A percentile compares a stretch with the other conserved stretches of the same genome.
Conservation (phyloP, 1,140 invertebrate species). For the Yoshiicerus persimilis region DNA sequence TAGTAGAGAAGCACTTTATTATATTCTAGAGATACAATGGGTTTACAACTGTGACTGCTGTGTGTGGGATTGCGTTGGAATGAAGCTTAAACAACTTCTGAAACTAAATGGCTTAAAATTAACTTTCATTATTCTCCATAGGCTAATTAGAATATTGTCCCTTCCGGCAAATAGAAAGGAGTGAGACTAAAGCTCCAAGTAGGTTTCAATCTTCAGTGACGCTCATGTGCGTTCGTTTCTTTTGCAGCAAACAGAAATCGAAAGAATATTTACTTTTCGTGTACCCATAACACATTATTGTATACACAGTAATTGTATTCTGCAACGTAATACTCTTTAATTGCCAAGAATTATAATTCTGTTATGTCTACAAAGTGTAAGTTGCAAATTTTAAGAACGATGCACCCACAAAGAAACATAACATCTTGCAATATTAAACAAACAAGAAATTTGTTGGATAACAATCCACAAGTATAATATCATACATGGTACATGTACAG, state of each 20-base stretch:
- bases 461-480: too few species aligned
- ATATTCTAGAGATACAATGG: not conserved
- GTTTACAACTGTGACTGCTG: not conserved
- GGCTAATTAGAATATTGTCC: conserved; percentile 23
- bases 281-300: not conserved
- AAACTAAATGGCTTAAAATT: not conserved
- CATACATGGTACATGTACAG: too few species aligned
- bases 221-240: not conserved
- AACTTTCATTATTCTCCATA: not conserved
- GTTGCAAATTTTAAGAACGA: too few species aligned
- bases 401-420: too few species aligned
- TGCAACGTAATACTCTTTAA: too few species aligned
- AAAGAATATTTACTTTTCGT: not conserved
- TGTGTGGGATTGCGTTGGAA: not conserved
- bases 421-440: too few species aligned
- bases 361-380: too few species aligned
- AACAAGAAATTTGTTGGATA: too few species aligned
- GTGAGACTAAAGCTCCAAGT: not conserved
- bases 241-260: not conserved
- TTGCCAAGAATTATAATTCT: too few species aligned
- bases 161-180: conserved; percentile 20
- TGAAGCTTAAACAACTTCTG: not conserved
- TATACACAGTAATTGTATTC: too few species aligned
- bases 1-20: not conserved
- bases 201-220: not conserved